Conservation (phyloP, 2,113 vertebrate genomes). For the Pachypanchax playfairii region DNA sequence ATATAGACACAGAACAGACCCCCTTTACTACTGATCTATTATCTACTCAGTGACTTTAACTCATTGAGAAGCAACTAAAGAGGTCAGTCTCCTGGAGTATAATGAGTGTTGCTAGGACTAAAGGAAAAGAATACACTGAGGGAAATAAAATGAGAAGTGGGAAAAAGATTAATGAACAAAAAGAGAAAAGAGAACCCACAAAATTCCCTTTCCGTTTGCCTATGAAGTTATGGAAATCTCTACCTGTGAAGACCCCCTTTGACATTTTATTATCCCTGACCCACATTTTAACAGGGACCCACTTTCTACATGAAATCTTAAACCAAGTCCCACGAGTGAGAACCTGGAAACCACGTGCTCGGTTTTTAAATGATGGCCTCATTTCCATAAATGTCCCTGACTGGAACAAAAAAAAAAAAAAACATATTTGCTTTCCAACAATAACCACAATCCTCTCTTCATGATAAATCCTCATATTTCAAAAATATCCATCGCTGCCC, state of each 20-base stretch:
- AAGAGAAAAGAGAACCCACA: not conserved
- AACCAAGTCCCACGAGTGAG: not conserved
- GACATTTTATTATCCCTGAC: slow-evolving; percentile 9
- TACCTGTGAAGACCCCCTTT: slow-evolving; percentile 1
- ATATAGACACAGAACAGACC: not conserved
- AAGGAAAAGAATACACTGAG: not conserved
- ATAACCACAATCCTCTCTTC: not conserved
- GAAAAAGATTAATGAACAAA: not conserved
- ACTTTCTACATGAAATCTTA: slow-evolving; percentile 5
- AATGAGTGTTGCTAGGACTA: not conserved
- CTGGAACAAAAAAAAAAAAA: too few species aligned
- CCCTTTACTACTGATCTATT: not conserved
- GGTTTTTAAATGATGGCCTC: slow-evolving; percentile 8
- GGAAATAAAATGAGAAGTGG: not conserved
- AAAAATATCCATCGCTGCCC: too few species aligned
- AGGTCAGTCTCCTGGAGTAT: not conserved
- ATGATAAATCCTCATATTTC: not conserved
- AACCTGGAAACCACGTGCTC: not conserved
- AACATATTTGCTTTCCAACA: not conserved
- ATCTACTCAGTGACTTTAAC: not conserved
- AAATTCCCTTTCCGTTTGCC: not conserved
- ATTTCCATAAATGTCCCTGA: slow-evolving; percentile 3
- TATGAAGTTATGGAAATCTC: not conserved
- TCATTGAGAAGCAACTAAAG: not conserved
- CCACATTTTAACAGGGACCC: not conserved